Conservation (phyloP, 2,888 invertebrate genomes). For the Platerodrilus igneus region DNA sequence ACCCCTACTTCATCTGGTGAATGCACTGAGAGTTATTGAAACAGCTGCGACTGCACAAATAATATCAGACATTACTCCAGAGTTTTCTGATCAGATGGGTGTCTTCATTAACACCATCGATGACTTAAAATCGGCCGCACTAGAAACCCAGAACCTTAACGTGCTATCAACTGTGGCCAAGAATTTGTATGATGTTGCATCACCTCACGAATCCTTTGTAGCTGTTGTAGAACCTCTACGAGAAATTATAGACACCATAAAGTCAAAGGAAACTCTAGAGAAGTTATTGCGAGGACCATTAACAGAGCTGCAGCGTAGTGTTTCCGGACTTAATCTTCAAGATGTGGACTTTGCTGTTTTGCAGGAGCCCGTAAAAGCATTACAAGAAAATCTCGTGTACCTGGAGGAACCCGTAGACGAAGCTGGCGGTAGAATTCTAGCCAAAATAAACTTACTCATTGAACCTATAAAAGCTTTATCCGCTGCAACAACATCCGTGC, state of each 20-base stretch:
- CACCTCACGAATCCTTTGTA: slow-evolving; percentile 1
- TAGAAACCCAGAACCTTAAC: neutral
- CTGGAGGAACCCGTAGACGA: no score
- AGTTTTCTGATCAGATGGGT: slow-evolving; percentile 12
- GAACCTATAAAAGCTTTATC: slow-evolving; percentile 6
- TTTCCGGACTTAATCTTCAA: no score
- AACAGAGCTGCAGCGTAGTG: no score
- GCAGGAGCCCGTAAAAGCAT: slow-evolving; percentile 11
- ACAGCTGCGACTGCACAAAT: neutral
- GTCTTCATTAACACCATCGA: slow-evolving; percentile 17
- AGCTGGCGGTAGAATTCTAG: no score
- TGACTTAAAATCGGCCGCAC: neutral
- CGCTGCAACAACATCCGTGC: neutral
- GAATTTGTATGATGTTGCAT: neutral
- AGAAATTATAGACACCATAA: slow-evolving; percentile 8
- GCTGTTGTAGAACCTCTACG: slow-evolving; percentile 4
- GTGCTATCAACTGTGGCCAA: neutral
- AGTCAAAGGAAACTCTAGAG: no score
- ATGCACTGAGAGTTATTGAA: slow-evolving; percentile 1
- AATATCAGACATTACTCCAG: slow-evolving; percentile 10
- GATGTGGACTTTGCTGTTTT: slow-evolving; percentile 12
- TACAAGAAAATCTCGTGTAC: no score
- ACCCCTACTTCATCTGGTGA: neutral
- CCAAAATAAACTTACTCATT: no score
- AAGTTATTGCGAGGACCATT: no score